Evolutionary conservation across 2,113 vertebrate species (phyloP), one percentile per base, ranked within the genome.

Genomic region (Entomyzon cyanotis): DNA sequence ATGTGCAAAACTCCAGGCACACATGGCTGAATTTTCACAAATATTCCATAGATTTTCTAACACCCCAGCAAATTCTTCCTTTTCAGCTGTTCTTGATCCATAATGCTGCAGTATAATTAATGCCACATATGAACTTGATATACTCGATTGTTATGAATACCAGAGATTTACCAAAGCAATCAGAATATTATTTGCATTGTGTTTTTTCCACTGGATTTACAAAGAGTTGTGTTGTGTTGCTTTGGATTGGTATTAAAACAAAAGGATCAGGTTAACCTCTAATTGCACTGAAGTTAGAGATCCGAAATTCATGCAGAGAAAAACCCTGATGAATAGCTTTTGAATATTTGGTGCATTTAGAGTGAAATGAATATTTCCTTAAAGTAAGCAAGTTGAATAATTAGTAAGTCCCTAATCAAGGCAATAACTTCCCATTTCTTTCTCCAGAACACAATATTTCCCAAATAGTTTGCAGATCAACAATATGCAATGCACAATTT

Each of bases 271-370:
- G 52, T 96, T 97, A 96, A 42, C 46, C 27, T 93, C 82, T 91
- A 89, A 78, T 81, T 96, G 82, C 37, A 84, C 78, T 76, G 90
- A 96, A 96, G 91, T 83, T 93, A 94, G 20, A 91, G 73, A 92
- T 73, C 71, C 75, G 69, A 96, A 95, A 93, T 86, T 62, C 53
- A 41, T 7, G 31, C 44, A 39, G 68, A 62, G 63, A 42, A 86
- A 91, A 82, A 4, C 19, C 68, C 88, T 67, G 63, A 93, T 77
- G 62, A 82, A 79, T 59, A 95, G 12, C 39, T 93, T 93, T 96
- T 85, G 97, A 97, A 75, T 95, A 96, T 95, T 91, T 91, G 46
- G 83, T 95, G 63, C 37, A 76, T 87, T 75, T 88, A 91, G 23
- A 91, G 55, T 60, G 59, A 95, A 96, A 58, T 41, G 50, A 15